Evolutionary conservation across 2,113 vertebrate species (phyloP), one percentile per base, ranked within the genome.

Genomic region (Platichthys stellatus): DNA sequence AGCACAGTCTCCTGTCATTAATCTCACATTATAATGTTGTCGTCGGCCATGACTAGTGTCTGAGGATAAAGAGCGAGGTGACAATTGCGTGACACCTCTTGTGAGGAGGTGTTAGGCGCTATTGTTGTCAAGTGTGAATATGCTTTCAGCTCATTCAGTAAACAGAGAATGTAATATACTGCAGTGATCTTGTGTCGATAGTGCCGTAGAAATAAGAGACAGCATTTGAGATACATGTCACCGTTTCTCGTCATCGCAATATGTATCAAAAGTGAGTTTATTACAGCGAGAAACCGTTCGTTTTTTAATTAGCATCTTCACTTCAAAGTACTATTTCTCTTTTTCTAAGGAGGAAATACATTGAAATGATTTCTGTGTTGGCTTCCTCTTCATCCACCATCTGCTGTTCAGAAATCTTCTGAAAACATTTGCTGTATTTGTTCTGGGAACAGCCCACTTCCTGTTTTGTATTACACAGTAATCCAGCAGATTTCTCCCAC

Each of bases 381-480:
- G 58, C 57, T 82, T 64, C 62, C 40, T 43, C 24, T 78, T 78
- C 28, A 82, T 86, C 62, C 83, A 53, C 80, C 81, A 86, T 74
- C 75, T 89, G 66, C 64, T 69, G 58, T 45, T 76, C 67, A 69
- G 53, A 86, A 77, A 69, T 24, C 58, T 15, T 77, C 51, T 24
- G 60, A 83, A 78, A 87, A 79, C 72, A 78, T 66, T 77, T 12
- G 17, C 60, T 58, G n/a, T 76, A 21, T 87, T 86, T 84, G 64
- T 63, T 74, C 15, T 57, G 69, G 51, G 61, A 85, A 49, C 60
- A 65, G 54, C 11, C 58, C 59, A 60, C 72, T 78, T 89, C 71
- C 65, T 73, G 72, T 79, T 85, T 75, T 54, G 54, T 75, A 24
- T 69, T 61, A 21, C 31, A 66, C 47, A 69, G 58, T 81, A 74